A percentile compares a stretch with the other conserved stretches of the same genome.
phyloP scores from a whole-genome alignment of 2,888 invertebrate genomes.

The Drosophila merina region DNA sequence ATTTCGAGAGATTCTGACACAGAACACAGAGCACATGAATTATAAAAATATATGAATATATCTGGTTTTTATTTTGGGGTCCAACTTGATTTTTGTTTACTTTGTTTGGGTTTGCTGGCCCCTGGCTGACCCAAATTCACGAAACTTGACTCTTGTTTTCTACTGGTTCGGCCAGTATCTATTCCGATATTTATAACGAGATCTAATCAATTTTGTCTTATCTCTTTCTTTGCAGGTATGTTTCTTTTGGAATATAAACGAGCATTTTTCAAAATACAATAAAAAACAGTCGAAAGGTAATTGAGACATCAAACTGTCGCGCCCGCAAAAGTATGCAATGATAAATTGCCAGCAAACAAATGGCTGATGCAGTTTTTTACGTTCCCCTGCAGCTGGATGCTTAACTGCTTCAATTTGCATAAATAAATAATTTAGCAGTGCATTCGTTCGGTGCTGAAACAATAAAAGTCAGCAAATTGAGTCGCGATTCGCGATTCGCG shows the following conservation, averaged over 20 bases:
- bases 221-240: conserved; percentile 53
- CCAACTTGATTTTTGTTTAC: conserved; percentile 11
- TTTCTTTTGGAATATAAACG: conserved; percentile 5
- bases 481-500: conserved; percentile 42
- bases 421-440: conserved; percentile 74
- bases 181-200: conserved; percentile 32
- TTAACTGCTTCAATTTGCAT: conserved; percentile 79
- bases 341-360: conserved; percentile 59
- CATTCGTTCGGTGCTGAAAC: conserved; percentile 50
- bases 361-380: conserved; percentile 55
- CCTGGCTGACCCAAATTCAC: conserved; percentile 68
- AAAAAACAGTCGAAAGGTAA: conserved; percentile 19
- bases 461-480: conserved; percentile 76
- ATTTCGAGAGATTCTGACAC: conserved; percentile 48
- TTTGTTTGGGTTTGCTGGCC: conserved; percentile 27
- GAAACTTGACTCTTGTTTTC: conserved; percentile 68
- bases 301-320: conserved; percentile 61
- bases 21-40: conserved; percentile 30
- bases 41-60: conserved; percentile 30
- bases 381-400: conserved; percentile 30
- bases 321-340: conserved; percentile 72
- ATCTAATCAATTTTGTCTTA: conserved; percentile 28
- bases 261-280: neutral
- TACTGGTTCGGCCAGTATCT: conserved; percentile 27
- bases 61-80: conserved; percentile 29